Percentiles rank a stretch among this genome's conserved stretches.
Evolutionary conservation across 2,888 invertebrate species (phyloP).

Genomic region (Lathronympha strigana): DNA sequence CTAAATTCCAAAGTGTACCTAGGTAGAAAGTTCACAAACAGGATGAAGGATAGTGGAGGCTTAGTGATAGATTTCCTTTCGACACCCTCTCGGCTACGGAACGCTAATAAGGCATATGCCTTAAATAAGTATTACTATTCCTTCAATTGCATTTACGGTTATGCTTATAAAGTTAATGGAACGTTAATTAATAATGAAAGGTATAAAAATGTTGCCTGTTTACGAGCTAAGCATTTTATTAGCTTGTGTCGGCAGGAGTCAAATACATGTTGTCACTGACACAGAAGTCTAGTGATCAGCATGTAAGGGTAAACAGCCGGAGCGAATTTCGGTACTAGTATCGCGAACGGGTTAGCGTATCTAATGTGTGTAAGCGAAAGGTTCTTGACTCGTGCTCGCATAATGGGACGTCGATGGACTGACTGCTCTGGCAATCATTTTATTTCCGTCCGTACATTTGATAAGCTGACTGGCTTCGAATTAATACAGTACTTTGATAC

Average conservation of each 20-base stretch:
- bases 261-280: constrained; percentile 26
- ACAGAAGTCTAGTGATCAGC: constrained; percentile 41
- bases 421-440: constrained; percentile 35
- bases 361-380: constrained; percentile 67
- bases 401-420: constrained; percentile 38
- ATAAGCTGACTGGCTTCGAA: constrained; percentile 14
- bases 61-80: too few species aligned
- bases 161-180: neutral
- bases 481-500: neutral
- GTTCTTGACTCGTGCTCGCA: constrained; percentile 65
- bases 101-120: too few species aligned
- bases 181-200: neutral
- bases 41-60: too few species aligned
- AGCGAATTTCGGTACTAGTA: constrained; percentile 56
- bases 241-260: neutral
- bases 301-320: constrained; percentile 47
- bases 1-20: too few species aligned
- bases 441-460: constrained; percentile 24
- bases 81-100: too few species aligned
- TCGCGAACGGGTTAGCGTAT: constrained; percentile 64
- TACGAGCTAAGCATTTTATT: neutral
- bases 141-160: neutral
- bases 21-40: too few species aligned
- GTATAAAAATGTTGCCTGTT: neutral
- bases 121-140: too few species aligned